phyloP scores from a whole-genome alignment of 2,113 vertebrate genomes.

The Menura novaehollandiae region DNA sequence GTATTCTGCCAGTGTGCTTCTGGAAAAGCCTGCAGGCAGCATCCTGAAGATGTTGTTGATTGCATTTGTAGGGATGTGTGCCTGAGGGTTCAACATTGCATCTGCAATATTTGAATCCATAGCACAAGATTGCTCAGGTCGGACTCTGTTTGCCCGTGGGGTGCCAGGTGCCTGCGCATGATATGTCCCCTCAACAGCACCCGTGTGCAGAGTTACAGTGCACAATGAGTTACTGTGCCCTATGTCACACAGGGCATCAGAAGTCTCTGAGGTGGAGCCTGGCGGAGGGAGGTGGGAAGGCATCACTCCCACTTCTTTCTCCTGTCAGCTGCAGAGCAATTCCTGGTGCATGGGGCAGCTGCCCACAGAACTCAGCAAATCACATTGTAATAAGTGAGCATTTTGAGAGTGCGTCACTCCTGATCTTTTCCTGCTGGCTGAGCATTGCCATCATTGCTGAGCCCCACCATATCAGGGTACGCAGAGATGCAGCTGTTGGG shows the following conservation, averaged over 20 bases:
- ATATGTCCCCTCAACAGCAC: not conserved
- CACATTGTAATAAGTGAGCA: not conserved
- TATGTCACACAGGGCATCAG: not conserved
- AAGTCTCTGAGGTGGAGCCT: not conserved
- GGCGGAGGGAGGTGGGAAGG: not conserved
- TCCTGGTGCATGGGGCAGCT: not conserved
- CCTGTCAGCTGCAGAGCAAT: not conserved
- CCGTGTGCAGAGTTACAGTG: not conserved
- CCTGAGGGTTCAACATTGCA: fast-evolving
- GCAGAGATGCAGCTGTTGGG: not conserved
- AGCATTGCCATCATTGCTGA: not conserved
- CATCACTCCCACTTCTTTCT: not conserved
- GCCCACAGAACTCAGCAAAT: not conserved
- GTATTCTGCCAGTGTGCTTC: not conserved
- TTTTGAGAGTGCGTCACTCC: not conserved
- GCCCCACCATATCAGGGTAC: too few relatives aligned
- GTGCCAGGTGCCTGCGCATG: not conserved
- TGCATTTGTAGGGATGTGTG: not conserved
- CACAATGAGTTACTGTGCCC: too few relatives aligned
- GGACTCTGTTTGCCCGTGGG: fast-evolving
- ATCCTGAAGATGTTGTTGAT: not conserved
- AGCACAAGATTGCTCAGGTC: fast-evolving
- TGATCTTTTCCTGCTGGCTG: not conserved
- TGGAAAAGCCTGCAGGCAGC: not conserved
- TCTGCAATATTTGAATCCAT: not conserved